A percentile compares a stretch with the other conserved stretches of the same genome.
These are phyloP conservation scores for Hippoglossus stenolepis DNA, from an alignment of 2,113 vertebrate species.

Conservation along the genomic window DNA sequence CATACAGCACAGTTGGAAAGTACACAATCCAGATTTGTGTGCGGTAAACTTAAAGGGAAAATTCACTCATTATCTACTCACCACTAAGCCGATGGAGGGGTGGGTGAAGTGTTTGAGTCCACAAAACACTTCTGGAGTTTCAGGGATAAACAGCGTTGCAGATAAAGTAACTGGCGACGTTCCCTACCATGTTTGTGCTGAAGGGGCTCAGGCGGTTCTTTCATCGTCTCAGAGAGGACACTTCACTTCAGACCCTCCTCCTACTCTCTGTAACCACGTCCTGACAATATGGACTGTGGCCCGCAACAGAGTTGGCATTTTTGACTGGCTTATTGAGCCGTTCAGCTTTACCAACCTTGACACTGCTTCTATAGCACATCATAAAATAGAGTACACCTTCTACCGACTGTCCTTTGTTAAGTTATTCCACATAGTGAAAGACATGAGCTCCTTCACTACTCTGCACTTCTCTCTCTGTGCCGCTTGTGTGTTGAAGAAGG, in stretches of 20 bases:
- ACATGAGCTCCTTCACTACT: constrained; percentile 1
- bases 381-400: constrained; percentile 19
- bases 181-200: not conserved
- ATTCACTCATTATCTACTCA: too few species aligned
- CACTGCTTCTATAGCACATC: constrained; percentile 22
- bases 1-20: too few species aligned
- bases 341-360: constrained; percentile 47
- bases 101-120: too few species aligned
- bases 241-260: constrained; percentile 23
- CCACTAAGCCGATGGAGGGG: too few species aligned
- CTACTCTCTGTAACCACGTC: constrained; percentile 6
- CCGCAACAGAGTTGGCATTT: not conserved
- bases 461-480: not conserved
- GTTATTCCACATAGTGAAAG: constrained; percentile 6
- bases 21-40: too few species aligned
- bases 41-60: not conserved
- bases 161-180: too few species aligned
- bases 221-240: constrained; percentile 17
- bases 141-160: too few species aligned
- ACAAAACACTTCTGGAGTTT: too few species aligned
- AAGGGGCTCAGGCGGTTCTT: constrained; percentile 11
- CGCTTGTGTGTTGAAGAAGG: not conserved
- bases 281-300: constrained; percentile 11
- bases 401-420: constrained; percentile 13
- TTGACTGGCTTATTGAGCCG: constrained; percentile 29